Base-by-base conservation (phyloP, 2,113 vertebrate species). In the Formicarius rufipectus region DNA sequence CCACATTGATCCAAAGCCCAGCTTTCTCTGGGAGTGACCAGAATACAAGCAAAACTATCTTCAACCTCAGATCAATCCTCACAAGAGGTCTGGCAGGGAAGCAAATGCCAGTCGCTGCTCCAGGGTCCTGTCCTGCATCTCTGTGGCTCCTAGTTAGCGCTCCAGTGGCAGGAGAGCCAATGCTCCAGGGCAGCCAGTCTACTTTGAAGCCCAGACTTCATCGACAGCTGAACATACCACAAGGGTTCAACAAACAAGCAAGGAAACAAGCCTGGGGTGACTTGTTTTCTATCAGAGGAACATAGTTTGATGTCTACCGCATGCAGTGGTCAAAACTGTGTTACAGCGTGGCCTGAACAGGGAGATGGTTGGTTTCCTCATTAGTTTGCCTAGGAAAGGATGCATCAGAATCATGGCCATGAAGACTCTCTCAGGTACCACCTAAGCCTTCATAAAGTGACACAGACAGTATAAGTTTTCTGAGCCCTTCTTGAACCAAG, bases 21-120 rank as follows among this genome's bases (percentile, higher is more conserved):
- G 86, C 73, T 84, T 89, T 93, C 91, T 64, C 91, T 87, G 60
- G 52, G 69, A 95, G 89, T 95, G 95, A 96, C 91, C 92, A 92
- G 96, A 95, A 96, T 93, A 62, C 83, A 95, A 95, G 94, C 68
- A 93, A 96, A 95, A 90, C 83, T 84, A 90, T 92, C 93, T 95
- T 77, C 73, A 93, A 37, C 76, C 94, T 92, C 80, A 75, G 86
- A 93, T 95, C 95, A 95, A 87, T 90, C 84, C 89, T 85, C 73
- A 92, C 52, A 35, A 95, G 94, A 86, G 77, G 90, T 72, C 31
- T 93, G 76, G 64, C 80, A 74, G 52, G 45, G 79, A 86, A 86
- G 87, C 22, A 92, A 89, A 89, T 89, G 86, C 73, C 80, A 81
- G 35, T n/a, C 15, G 80, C 79, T 84, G 76, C 95, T 87, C 68